Base-by-base conservation (phyloP, 2,888 invertebrate genomes). In the Hypomecis punctinalis region DNA sequence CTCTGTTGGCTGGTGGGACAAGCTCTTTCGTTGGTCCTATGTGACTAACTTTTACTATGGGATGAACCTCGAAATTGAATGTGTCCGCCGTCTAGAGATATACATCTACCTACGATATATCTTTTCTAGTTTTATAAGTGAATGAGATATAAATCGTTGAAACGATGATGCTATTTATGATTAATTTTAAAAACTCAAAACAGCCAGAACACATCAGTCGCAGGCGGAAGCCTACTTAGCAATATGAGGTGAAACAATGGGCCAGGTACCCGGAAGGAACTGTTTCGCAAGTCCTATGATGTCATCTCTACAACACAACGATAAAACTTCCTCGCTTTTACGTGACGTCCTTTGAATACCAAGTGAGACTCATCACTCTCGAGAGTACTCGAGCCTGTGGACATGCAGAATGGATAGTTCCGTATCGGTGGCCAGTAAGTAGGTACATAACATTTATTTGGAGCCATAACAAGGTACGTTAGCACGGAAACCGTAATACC, bases 271-370 rank as follows among this genome's bases (percentile, higher is more conserved):
- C 61, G 69, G 66, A 70, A 66, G 61, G 61, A 65, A 62, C 11
- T 47, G 53, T 33, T 57, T 51, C 49, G 43, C 55, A 48, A 61
- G 13, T 54, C 45, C 40, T 47, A 64, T 70, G 70, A 66, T 68
- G 62, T 65, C 68, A 70, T 63, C 56, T 58, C 46, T 52, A 5
- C 48, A 52, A 54, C 52, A 5, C 52, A 52, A 54, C 52, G 11
- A 66, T 60, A 66, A 68, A 66, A 46, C 56, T 62, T 63, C 54
- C 56, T 63, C 35, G 52, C 55, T 61, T 66, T 63, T 64, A 61
- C 63, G 58, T 54, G 47, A 36, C 37, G 13, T 63, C 66, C 55
- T 63, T 63, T 61, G 66, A 65, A 71, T 71, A 64, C 53, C 45
- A 68, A 68, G 37, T 36, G 8, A 46, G 48, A 59, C 52, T 55